phyloP scores from a whole-genome alignment of 2,888 invertebrate genomes.

The Cyrtodaria siliqua region DNA sequence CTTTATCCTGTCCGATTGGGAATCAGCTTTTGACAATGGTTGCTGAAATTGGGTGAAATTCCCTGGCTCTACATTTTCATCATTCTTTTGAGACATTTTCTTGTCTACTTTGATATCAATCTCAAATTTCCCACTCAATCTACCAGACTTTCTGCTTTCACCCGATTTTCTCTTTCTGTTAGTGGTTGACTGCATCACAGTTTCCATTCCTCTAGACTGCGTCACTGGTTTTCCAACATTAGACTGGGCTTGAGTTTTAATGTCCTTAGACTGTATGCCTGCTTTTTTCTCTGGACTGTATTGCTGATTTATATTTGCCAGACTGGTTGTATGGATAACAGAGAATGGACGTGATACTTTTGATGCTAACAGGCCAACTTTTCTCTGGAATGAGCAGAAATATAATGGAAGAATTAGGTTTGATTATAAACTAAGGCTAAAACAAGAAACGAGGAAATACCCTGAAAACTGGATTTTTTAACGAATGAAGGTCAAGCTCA shows the following conservation, averaged over 20 bases:
- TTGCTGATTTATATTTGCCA: constrained; percentile 73
- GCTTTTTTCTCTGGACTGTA: constrained; percentile 73
- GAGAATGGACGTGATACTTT: constrained; percentile 72
- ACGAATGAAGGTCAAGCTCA: too few relatives aligned
- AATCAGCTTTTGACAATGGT: background rate
- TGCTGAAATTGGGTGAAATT: background rate
- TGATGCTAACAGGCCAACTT: constrained; percentile 71
- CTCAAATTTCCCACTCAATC: constrained; percentile 23
- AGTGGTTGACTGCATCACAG: background rate
- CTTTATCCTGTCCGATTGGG: constrained; percentile 7
- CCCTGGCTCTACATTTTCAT: constrained; percentile 18
- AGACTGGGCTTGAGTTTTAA: too few relatives aligned
- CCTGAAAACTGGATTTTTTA: too few relatives aligned
- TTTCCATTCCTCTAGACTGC: constrained; percentile 3
- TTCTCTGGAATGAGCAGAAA: constrained; percentile 62
- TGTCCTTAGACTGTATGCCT: background rate
- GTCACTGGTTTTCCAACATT: background rate
- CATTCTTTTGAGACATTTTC: background rate
- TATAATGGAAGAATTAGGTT: background rate
- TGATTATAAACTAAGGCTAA: too few relatives aligned
- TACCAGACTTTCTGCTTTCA: background rate
- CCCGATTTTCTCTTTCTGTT: constrained; percentile 14
- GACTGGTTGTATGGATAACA: constrained; percentile 76
- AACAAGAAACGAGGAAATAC: too few relatives aligned
- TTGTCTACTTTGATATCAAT: background rate